Conservation (phyloP, 2,113 vertebrate genomes). For the Morone saxatilis region DNA sequence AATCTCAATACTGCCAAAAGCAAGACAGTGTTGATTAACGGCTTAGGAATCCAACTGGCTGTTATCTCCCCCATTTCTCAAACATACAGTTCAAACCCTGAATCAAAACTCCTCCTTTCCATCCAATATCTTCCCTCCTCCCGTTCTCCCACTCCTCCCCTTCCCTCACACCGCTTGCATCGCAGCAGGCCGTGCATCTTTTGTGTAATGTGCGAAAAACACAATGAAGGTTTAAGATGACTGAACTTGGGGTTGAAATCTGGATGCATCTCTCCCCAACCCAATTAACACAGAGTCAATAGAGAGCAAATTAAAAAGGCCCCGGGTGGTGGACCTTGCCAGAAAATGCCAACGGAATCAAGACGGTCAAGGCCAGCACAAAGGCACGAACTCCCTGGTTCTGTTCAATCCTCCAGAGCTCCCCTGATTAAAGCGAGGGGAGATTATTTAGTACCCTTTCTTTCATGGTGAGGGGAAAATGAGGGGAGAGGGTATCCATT, state of each 20-base stretch:
- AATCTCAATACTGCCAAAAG: slow-evolving; percentile 9
- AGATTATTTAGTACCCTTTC: slow-evolving; percentile 78
- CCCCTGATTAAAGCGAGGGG: slow-evolving; percentile 78
- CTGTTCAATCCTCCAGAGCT: slow-evolving; percentile 61
- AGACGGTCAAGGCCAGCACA: slow-evolving; percentile 79
- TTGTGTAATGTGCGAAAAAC: slow-evolving; percentile 75
- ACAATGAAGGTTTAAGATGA: slow-evolving; percentile 80
- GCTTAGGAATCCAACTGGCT: slow-evolving; percentile 26
- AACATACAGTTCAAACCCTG: slow-evolving; percentile 21
- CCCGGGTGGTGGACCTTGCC: slow-evolving; percentile 72
- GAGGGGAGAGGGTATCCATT: slow-evolving; percentile 77
- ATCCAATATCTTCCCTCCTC: slow-evolving; percentile 1
- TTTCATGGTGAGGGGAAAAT: slow-evolving; percentile 72
- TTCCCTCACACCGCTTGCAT: slow-evolving; percentile 18
- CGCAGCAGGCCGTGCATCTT: slow-evolving; percentile 53
- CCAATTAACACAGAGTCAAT: slow-evolving; percentile 87
- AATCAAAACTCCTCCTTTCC: slow-evolving; percentile 44
- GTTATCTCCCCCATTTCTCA: slow-evolving; percentile 26
- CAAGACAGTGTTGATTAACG: slow-evolving; percentile 52
- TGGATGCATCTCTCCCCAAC: slow-evolving; percentile 81
- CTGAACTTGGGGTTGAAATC: slow-evolving; percentile 78
- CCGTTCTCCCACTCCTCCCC: slow-evolving; percentile 54
- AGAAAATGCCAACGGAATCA: slow-evolving; percentile 79
- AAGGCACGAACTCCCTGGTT: slow-evolving; percentile 69
- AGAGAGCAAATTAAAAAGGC: slow-evolving; percentile 86